Conservation (phyloP, 2,113 vertebrate genomes). For the Rhea pennata region DNA sequence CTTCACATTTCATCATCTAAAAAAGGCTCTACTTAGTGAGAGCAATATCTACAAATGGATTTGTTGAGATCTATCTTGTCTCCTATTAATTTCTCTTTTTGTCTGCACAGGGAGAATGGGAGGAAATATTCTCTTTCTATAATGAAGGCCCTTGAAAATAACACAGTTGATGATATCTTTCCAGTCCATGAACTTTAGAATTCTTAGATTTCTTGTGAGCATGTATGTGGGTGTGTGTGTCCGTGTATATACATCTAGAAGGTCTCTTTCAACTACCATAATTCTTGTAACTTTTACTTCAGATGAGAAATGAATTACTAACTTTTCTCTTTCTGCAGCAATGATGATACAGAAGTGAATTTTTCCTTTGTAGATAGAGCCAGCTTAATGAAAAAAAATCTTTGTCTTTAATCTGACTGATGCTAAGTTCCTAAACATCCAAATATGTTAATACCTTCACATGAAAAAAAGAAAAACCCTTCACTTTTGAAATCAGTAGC, state of each 20-base stretch:
- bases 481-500: background rate
- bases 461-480: background rate
- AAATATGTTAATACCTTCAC: background rate
- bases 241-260: background rate
- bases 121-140: background rate
- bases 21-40: background rate
- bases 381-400: background rate
- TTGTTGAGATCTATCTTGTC: background rate
- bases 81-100: background rate
- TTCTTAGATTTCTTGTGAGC: background rate
- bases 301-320: background rate
- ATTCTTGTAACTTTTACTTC: background rate
- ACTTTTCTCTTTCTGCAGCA: background rate
- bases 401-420: background rate
- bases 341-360: background rate
- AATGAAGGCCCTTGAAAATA: background rate
- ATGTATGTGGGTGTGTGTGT: accelerated
- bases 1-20: background rate
- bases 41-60: background rate
- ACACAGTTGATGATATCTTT: background rate
- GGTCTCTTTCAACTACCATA: background rate
- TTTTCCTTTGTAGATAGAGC: background rate
- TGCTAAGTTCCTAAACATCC: background rate
- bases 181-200: background rate
- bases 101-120: background rate